Conservation (phyloP, 64 coral and sea anemone species). For the Astreopora myriophthalma region DNA sequence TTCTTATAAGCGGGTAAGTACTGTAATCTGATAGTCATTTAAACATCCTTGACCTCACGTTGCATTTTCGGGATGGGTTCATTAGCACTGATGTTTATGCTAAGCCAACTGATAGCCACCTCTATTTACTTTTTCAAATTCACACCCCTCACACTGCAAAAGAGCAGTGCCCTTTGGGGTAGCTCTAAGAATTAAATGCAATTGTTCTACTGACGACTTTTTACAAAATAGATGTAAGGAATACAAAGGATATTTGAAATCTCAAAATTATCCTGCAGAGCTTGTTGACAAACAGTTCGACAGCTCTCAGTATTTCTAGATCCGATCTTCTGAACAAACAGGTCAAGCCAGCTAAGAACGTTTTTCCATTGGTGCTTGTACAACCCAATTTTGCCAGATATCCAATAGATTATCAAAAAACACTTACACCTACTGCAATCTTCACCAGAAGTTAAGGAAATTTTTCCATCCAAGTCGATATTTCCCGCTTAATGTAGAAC, state of each 20-base stretch:
- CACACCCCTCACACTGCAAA: too few relatives aligned
- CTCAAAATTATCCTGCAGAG: neutral
- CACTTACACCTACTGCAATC: conserved; percentile 8
- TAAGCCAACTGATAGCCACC: too few relatives aligned
- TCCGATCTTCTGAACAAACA: neutral
- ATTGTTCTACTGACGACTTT: too few relatives aligned
- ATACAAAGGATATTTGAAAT: conserved; percentile 35
- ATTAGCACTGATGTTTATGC: too few relatives aligned
- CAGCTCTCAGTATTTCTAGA: neutral
- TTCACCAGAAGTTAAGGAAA: neutral
- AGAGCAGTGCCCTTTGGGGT: too few relatives aligned
- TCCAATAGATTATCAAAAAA: neutral
- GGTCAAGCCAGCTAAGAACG: neutral
- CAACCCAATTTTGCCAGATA: conserved; percentile 9
- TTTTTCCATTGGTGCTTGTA: conserved; percentile 23
- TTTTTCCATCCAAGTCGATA: neutral
- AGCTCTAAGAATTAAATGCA: too few relatives aligned
- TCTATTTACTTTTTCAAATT: too few relatives aligned
- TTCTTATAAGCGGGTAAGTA: too few relatives aligned
- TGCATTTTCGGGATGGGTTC: too few relatives aligned
- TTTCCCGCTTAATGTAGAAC: neutral
- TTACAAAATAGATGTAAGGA: too few relatives aligned
- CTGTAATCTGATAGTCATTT: too few relatives aligned
- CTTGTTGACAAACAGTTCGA: conserved; percentile 21
- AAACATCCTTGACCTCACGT: too few relatives aligned